These are phyloP conservation scores for Automeris io DNA, from an alignment of 2,888 invertebrate species.

Conservation along the genomic window DNA sequence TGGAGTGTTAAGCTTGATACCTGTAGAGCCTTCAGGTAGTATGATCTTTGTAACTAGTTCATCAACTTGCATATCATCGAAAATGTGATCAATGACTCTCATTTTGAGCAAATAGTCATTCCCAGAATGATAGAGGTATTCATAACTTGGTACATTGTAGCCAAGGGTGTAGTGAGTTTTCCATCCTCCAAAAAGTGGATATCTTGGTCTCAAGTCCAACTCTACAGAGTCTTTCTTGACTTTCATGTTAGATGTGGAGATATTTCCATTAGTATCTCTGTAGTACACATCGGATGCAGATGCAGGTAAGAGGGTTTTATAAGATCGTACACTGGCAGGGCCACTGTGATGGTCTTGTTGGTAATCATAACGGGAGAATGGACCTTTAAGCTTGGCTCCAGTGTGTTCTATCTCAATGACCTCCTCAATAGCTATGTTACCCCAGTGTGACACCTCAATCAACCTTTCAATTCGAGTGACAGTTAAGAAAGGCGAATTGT, in stretches of 20 bases:
- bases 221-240: constrained; percentile 94
- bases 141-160: constrained; percentile 98
- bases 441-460: constrained; percentile 99
- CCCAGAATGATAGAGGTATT: constrained; percentile 91
- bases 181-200: constrained; percentile 99
- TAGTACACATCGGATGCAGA: constrained; percentile 98
- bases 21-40: constrained; percentile 94
- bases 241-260: constrained; percentile 96
- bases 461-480: constrained; percentile 90
- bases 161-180: constrained; percentile 97
- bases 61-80: constrained; percentile 97
- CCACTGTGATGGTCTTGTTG: constrained; percentile 94
- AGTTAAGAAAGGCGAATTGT: constrained; percentile 97
- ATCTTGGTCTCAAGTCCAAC: constrained; percentile 95
- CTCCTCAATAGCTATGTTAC: constrained; percentile 98
- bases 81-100: constrained; percentile 97
- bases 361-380: constrained; percentile 98
- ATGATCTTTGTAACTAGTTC: constrained; percentile 92
- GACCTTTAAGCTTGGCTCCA: constrained; percentile 94
- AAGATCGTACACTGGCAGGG: constrained; percentile 92
- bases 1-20: constrained; percentile 88
- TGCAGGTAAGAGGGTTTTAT: constrained; percentile 90
- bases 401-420: constrained; percentile 93
- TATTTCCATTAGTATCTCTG: constrained; percentile 97
- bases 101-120: constrained; percentile 91